These are phyloP conservation scores for Varecia variegata DNA, from an alignment of 2,797 vertebrate species.

Conservation along the genomic window DNA sequence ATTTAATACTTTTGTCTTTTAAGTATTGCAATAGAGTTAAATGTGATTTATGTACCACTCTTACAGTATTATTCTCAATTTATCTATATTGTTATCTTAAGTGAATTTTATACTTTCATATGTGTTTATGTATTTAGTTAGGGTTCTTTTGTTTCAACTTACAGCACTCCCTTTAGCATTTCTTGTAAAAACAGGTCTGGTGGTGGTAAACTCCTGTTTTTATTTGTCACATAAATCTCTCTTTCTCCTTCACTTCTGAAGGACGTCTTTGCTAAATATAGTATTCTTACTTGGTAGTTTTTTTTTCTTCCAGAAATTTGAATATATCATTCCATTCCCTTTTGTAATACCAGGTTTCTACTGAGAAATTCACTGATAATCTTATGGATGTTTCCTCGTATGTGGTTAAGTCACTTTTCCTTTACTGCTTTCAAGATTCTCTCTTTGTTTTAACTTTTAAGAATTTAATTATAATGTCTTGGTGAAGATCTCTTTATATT, in stretches of 20 bases:
- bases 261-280: background rate
- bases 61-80: background rate
- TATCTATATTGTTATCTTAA: no score
- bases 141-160: no score
- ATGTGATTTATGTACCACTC: background rate
- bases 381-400: background rate
- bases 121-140: no score
- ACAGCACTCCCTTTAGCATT: background rate
- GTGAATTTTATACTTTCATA: no score
- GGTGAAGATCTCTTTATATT: background rate
- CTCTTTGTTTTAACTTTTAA: background rate
- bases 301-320: background rate
- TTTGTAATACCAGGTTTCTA: background rate
- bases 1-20: no score
- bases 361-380: background rate
- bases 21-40: no score
- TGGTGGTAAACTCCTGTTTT: background rate
- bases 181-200: background rate
- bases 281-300: background rate
- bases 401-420: background rate
- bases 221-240: background rate
- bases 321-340: background rate
- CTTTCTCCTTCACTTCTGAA: background rate
- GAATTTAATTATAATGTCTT: background rate
- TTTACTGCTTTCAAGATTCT: background rate